Evolutionary conservation across 1,140 invertebrate genomes (phyloP).

Genomic region (Caenorhabditis tropicalis): DNA sequence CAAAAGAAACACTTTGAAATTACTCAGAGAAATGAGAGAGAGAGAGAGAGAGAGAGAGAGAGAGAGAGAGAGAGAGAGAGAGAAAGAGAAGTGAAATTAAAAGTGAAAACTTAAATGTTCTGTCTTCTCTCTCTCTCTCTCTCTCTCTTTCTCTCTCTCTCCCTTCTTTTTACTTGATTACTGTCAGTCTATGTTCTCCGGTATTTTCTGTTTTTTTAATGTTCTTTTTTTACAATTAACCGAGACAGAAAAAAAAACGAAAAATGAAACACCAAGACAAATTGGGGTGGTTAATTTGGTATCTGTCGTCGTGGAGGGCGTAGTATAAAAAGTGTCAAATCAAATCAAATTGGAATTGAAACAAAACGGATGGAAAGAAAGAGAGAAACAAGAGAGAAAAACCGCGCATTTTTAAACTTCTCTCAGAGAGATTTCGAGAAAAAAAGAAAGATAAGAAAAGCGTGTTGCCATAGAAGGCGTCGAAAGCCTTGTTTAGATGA

Average conservation of each 20-base stretch:
- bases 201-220: neutral
- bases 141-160: neutral
- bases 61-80: neutral
- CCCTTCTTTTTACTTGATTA: neutral
- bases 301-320: neutral
- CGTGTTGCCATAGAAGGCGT: conserved; percentile 39
- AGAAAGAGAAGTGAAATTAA: neutral
- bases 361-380: conserved; percentile 7
- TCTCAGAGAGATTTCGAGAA: neutral
- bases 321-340: conserved; percentile 42
- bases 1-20: neutral
- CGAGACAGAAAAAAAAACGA: neutral
- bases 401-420: neutral
- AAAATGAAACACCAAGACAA: neutral
- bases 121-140: neutral
- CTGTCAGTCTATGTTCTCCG: neutral
- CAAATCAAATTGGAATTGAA: conserved; percentile 41
- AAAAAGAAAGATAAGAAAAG: conserved; percentile 37
- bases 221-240: neutral
- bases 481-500: conserved; percentile 42
- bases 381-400: too few species aligned
- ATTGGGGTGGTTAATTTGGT: neutral
- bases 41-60: neutral
- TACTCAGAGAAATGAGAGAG: neutral
- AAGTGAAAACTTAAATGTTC: neutral